phyloP scores from a whole-genome alignment of 2,888 invertebrate genomes.

The Hipparchia sbordonii region DNA sequence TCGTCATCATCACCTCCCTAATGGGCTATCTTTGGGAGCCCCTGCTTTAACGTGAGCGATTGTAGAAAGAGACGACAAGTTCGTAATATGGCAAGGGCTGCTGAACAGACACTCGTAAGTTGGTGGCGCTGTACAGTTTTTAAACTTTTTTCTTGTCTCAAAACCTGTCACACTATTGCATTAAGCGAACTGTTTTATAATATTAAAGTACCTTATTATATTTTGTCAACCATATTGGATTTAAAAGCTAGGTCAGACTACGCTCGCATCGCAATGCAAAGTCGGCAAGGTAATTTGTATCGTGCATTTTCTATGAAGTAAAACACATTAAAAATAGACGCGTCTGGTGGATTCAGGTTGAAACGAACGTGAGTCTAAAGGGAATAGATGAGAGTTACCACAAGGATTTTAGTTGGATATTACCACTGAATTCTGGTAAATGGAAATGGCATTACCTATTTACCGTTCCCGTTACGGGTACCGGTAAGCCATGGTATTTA shows the following conservation, averaged over 20 bases:
- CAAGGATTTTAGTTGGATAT: not conserved
- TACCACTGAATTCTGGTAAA: not conserved
- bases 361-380: slow-evolving; percentile 3
- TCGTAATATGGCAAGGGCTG: no score
- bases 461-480: no score
- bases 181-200: not conserved
- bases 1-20: no score
- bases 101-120: no score
- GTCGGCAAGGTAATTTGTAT: not conserved
- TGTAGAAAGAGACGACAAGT: no score
- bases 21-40: no score
- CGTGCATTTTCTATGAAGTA: slow-evolving; percentile 5
- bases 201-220: not conserved
- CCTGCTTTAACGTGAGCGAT: no score
- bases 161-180: not conserved
- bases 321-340: slow-evolving; percentile 13
- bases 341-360: not conserved
- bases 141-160: not conserved
- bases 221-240: slow-evolving; percentile 9
- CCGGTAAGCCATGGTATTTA: not conserved
- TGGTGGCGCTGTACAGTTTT: no score
- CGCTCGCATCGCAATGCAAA: not conserved
- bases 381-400: not conserved
- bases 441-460: not conserved
- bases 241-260: not conserved